Conservation (phyloP, 2,797 vertebrate species). For the Leptodactylus fallax region DNA sequence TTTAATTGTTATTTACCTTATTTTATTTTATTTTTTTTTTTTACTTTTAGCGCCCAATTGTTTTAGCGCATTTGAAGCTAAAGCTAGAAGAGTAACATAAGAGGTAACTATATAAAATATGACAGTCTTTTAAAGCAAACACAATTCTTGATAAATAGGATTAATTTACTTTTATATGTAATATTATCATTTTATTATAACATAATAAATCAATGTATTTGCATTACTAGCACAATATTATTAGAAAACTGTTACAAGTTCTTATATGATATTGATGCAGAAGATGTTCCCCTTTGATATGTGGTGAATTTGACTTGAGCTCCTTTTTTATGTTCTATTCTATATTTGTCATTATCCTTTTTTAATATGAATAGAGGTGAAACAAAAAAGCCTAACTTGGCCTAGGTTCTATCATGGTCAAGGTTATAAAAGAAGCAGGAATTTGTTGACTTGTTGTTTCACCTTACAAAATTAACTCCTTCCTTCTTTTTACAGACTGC, state of each 20-base stretch:
- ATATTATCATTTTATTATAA: background rate
- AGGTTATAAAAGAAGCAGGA: background rate
- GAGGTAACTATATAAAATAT: constrained; percentile 6
- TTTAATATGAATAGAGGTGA: too few relatives aligned
- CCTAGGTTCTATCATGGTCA: too few relatives aligned
- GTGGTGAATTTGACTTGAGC: background rate
- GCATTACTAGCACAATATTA: background rate
- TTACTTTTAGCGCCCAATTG: background rate
- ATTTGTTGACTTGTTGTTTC: background rate
- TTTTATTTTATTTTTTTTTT: background rate
- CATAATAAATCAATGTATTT: background rate
- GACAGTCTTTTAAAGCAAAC: background rate
- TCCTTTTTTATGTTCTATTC: background rate
- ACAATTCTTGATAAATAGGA: background rate
- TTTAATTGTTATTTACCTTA: too few relatives aligned
- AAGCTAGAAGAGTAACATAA: background rate
- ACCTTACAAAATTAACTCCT: background rate
- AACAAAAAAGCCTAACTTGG: too few relatives aligned
- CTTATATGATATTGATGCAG: background rate
- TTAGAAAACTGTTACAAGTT: background rate
- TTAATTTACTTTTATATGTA: background rate
- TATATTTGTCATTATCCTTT: too few relatives aligned
- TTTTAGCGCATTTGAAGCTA: background rate
- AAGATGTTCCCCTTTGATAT: background rate
- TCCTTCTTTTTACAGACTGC: background rate